Percentiles rank a stretch among this genome's conserved stretches.
Conservation (phyloP, 1,140 invertebrate species). For the Chrysoperla carnea region DNA sequence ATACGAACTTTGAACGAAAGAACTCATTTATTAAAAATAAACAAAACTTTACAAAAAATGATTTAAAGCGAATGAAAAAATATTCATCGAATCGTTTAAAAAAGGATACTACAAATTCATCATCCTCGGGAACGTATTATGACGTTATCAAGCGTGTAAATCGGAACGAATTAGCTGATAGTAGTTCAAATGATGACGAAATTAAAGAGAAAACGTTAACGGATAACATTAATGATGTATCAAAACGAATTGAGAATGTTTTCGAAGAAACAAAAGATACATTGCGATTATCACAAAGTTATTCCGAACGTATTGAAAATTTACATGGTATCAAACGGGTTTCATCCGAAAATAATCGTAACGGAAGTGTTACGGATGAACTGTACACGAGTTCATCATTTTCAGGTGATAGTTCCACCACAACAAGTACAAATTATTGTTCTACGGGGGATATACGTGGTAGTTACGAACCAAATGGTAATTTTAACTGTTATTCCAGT, state of each 20-base stretch:
- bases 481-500: background rate
- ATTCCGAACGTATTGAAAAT: slow-evolving; percentile 26
- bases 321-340: slow-evolving; percentile 26
- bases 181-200: slow-evolving; percentile 27
- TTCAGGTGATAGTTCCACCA: slow-evolving; percentile 24
- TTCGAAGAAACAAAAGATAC: slow-evolving; percentile 27
- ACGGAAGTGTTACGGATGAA: slow-evolving; percentile 19
- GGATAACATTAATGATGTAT: slow-evolving; percentile 33
- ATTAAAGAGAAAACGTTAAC: slow-evolving; percentile 29
- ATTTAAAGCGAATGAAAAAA: slow-evolving; percentile 30
- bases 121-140: too few species aligned
- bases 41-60: slow-evolving; percentile 27
- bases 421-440: slow-evolving; percentile 9
- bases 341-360: slow-evolving; percentile 23
- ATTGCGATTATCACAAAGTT: slow-evolving; percentile 22
- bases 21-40: slow-evolving; percentile 39
- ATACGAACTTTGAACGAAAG: slow-evolving; percentile 21
- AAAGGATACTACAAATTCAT: slow-evolving; percentile 16
- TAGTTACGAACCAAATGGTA: background rate
- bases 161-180: slow-evolving; percentile 12
- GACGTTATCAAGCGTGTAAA: too few species aligned
- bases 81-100: slow-evolving; percentile 29
- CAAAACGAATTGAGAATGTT: slow-evolving; percentile 29
- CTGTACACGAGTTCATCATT: slow-evolving; percentile 28
- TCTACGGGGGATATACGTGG: background rate